phyloP scores from a whole-genome alignment of 2,888 invertebrate species.

The Muschampia plurimacula region DNA sequence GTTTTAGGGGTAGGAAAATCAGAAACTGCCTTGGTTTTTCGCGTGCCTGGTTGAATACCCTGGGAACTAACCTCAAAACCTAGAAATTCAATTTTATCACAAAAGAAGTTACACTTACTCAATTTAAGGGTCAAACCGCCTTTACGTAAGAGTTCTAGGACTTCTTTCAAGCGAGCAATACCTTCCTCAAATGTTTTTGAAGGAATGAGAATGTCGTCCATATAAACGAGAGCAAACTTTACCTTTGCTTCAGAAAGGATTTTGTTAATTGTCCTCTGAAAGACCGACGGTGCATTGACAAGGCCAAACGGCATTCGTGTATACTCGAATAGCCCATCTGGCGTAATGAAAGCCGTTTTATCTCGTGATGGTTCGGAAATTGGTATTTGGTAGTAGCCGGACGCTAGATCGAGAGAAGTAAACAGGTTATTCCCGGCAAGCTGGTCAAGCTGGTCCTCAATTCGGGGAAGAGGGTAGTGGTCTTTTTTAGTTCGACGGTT shows the following conservation, averaged over 20 bases:
- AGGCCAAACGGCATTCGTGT: neutral
- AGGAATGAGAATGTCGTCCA: slow-evolving; percentile 1
- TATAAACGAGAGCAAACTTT: neutral
- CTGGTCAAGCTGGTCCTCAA: neutral
- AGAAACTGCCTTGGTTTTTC: neutral
- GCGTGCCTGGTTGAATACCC: neutral
- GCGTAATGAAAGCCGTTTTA: neutral
- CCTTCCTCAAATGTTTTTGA: neutral
- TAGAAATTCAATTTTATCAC: neutral
- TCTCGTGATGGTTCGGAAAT: neutral
- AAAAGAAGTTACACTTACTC: neutral
- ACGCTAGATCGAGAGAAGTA: neutral
- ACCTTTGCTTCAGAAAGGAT: neutral
- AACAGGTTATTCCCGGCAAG: neutral
- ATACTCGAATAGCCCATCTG: neutral
- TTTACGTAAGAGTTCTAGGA: neutral
- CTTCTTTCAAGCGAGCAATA: neutral
- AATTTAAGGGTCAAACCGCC: neutral
- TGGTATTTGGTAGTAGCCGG: neutral
- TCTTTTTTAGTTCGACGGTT: neutral
- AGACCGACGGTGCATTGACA: neutral
- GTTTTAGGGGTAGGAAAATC: neutral
- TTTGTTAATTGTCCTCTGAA: neutral
- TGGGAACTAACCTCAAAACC: neutral
- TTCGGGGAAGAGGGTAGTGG: neutral